A percentile compares a stretch with the other conserved stretches of the same genome.
Conservation (phyloP, 92 coral and sea anemone species). For the Galaxea fascicularis region DNA sequence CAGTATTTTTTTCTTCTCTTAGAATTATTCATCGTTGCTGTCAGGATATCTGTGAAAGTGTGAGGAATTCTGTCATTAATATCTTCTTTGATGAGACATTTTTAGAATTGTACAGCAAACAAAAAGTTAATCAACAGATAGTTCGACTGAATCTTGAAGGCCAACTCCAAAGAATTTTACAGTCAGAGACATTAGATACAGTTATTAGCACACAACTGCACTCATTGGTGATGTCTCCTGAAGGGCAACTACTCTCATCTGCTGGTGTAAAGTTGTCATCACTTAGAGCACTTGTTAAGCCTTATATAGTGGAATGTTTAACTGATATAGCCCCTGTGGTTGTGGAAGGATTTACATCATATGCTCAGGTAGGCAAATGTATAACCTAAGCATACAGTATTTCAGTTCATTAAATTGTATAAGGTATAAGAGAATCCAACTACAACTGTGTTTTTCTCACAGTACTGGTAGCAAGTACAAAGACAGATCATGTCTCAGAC, state of each 20-base stretch:
- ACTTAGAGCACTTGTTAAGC: conserved; percentile 70
- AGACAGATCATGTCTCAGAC: too few species aligned
- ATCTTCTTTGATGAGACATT: conserved; percentile 76
- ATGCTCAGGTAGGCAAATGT: conserved; percentile 65
- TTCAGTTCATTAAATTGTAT: too few species aligned
- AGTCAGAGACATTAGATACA: conserved; percentile 78
- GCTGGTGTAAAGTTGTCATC: conserved; percentile 67
- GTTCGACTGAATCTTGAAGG: conserved; percentile 81
- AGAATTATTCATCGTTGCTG: conserved; percentile 68
- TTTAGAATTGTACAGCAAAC: conserved; percentile 72
- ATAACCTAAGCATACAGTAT: too few species aligned
- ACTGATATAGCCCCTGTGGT: conserved; percentile 71
- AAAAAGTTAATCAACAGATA: conserved; percentile 76
- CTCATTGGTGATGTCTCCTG: conserved; percentile 70
- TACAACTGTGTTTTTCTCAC: too few species aligned
- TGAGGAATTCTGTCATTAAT: conserved; percentile 66
- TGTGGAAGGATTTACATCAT: conserved; percentile 59
- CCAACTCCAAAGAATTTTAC: conserved; percentile 71
- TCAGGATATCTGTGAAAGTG: conserved; percentile 75
- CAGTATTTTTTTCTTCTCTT: background rate
- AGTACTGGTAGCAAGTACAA: too few species aligned
- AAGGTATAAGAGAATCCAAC: too few species aligned
- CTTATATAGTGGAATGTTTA: conserved; percentile 71
- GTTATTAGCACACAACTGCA: conserved; percentile 77
- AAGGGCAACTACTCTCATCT: conserved; percentile 75